These are phyloP conservation scores for Catocala sponsa DNA, from an alignment of 2,888 invertebrate species.

Conservation along the genomic window DNA sequence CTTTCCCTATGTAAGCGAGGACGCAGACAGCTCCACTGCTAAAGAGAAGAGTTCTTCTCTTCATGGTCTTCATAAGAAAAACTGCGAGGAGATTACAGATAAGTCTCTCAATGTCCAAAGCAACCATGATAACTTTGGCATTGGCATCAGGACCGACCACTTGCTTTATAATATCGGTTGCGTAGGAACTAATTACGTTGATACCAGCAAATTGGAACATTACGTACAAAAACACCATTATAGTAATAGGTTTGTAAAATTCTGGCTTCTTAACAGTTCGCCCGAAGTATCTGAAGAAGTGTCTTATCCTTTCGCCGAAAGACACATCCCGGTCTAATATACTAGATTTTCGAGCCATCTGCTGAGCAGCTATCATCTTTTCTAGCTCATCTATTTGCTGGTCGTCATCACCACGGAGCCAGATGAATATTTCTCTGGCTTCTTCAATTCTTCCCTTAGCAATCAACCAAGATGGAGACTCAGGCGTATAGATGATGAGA, in stretches of 20 bases:
- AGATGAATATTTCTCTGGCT: slow-evolving; percentile 87
- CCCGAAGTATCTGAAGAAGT: slow-evolving; percentile 63
- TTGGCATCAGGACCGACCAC: slow-evolving; percentile 89
- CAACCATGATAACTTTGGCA: slow-evolving; percentile 89
- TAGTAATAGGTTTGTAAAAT: slow-evolving; percentile 88
- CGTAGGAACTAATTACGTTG: slow-evolving; percentile 91
- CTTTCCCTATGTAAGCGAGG: slow-evolving; percentile 87
- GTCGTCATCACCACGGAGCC: slow-evolving; percentile 84
- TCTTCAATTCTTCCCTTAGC: slow-evolving; percentile 86
- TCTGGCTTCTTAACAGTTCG: slow-evolving; percentile 77
- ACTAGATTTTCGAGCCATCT: slow-evolving; percentile 70
- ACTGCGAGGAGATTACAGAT: slow-evolving; percentile 89
- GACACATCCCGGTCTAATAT: slow-evolving; percentile 62
- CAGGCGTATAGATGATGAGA: slow-evolving; percentile 87
- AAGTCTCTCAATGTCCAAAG: slow-evolving; percentile 89
- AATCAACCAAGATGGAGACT: slow-evolving; percentile 91
- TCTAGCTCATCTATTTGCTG: slow-evolving; percentile 79
- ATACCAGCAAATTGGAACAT: slow-evolving; percentile 91
- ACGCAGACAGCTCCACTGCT: slow-evolving; percentile 88
- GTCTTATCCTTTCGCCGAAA: slow-evolving; percentile 52
- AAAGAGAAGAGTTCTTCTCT: slow-evolving; percentile 88
- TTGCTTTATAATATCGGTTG: slow-evolving; percentile 89
- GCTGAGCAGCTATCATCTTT: slow-evolving; percentile 79
- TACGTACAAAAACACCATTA: slow-evolving; percentile 89
- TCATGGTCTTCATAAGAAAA: slow-evolving; percentile 87